Conservation (phyloP, 2,888 invertebrate species). For the Cryptophagus acutangulus region DNA sequence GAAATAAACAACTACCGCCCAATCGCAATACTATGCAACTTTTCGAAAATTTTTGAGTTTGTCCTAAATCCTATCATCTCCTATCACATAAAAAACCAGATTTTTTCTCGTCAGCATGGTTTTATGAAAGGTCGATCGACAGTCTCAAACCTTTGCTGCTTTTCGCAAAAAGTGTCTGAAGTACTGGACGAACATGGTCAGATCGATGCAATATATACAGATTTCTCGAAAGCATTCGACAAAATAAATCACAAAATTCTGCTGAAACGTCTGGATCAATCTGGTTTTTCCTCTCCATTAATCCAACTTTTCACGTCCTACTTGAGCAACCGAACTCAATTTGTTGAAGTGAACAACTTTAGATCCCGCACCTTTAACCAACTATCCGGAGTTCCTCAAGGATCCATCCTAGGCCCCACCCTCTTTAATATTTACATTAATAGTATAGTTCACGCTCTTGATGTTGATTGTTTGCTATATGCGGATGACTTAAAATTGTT, state of each 20-base stretch:
- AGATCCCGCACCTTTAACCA: neutral
- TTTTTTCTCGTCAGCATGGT: neutral
- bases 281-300: neutral
- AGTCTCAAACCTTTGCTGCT: neutral
- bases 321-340: neutral
- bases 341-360: neutral
- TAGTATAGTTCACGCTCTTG: neutral
- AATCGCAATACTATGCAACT: neutral
- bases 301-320: neutral
- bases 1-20: neutral
- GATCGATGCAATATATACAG: neutral
- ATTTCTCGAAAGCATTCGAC: slow-evolving; percentile 1
- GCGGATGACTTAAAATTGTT: neutral
- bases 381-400: neutral
- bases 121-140: neutral
- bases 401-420: neutral
- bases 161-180: neutral
- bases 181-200: neutral
- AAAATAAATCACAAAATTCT: neutral
- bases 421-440: slow-evolving; percentile 1
- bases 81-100: neutral
- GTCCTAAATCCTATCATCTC: neutral
- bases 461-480: too few relatives aligned
- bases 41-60: slow-evolving; percentile 1
- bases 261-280: neutral